Evolutionary conservation across 2,113 vertebrate species (phyloP), one percentile per base, ranked within the genome.

Genomic region (Mesoclemmys tuberculata): DNA sequence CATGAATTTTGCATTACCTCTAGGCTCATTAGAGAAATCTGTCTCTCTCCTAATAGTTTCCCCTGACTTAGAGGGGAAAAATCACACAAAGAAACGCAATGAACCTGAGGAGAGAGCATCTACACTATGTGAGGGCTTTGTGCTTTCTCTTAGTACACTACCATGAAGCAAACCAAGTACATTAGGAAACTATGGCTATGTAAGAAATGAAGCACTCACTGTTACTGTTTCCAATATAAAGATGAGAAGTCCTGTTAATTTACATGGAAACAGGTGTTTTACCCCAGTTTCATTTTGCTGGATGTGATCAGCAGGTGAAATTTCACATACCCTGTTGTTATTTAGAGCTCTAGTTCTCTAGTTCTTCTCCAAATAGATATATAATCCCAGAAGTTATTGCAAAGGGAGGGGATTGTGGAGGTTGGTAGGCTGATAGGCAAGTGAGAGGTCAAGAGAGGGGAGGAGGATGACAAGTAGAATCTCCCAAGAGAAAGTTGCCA

Each of bases 1-100:
- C 97, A 98, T 98, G 96, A 98, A 98, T 98, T 98, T 98, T 98
- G 91, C 94, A 98, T 98, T 96, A 97, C 46, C 6, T 97, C 91
- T 90, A 98, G 95, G 94, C 78, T 98, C 97, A 97, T 98, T 98
- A 98, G 92, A 97, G 95, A 97, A 96, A 96, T 96, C 84, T 94
- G 6, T 92, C 77, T 97, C 52, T 94, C 91, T 93, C 92, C 81
- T 98, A 98, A 98, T 97, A 68, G 58, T 95, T 97, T 96, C 96
- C 90, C 94, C 93, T 85, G 91, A 97, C 90, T 96, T 96, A 46
- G 54, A 26, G 21, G 35, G 81, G 88, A 77, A 77, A 48, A 7
- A 9, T 35, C 80, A 86, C 84, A 93, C 44, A 92, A 84, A 44
- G 4, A 16, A 90, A 94, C 44, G 85, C 44, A 93, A 85, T 91